Percentiles rank a stretch among this genome's conserved stretches.
Conservation (phyloP, 2,113 vertebrate species). For the Coracopsis vasa region DNA sequence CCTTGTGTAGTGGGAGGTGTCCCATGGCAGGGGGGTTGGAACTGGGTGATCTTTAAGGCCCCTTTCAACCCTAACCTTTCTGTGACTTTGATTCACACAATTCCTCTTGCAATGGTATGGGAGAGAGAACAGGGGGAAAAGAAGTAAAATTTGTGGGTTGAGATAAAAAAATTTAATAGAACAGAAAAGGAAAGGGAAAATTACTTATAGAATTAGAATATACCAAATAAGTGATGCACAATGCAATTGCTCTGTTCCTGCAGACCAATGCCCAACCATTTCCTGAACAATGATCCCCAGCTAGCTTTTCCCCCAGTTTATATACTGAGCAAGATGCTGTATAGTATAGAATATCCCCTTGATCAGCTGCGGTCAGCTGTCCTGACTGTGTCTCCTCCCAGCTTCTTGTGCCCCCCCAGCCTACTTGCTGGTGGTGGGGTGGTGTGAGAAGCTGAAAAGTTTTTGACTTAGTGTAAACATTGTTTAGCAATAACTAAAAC, state of each 20-base stretch:
- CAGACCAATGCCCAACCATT: background rate
- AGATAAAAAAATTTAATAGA: background rate
- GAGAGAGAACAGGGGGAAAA: background rate
- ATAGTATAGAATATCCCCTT: background rate
- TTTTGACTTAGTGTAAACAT: background rate
- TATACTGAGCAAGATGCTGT: no score
- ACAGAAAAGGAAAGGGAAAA: background rate
- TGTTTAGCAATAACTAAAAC: background rate
- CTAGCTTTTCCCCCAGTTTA: background rate
- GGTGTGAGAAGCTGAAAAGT: background rate
- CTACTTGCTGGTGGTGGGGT: background rate
- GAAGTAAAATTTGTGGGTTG: background rate
- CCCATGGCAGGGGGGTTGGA: background rate
- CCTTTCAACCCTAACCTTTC: background rate
- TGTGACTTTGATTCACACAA: background rate
- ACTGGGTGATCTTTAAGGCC: background rate
- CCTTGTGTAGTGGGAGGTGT: background rate
- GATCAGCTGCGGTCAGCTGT: background rate
- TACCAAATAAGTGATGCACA: background rate
- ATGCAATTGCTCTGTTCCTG: background rate
- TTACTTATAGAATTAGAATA: background rate
- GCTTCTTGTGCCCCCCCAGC: background rate
- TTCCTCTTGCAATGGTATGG: no score
- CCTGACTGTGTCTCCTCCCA: background rate
- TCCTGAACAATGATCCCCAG: no score